Base-by-base conservation (phyloP, 2,113 vertebrate species). In the Bombycilla garrulus region DNA sequence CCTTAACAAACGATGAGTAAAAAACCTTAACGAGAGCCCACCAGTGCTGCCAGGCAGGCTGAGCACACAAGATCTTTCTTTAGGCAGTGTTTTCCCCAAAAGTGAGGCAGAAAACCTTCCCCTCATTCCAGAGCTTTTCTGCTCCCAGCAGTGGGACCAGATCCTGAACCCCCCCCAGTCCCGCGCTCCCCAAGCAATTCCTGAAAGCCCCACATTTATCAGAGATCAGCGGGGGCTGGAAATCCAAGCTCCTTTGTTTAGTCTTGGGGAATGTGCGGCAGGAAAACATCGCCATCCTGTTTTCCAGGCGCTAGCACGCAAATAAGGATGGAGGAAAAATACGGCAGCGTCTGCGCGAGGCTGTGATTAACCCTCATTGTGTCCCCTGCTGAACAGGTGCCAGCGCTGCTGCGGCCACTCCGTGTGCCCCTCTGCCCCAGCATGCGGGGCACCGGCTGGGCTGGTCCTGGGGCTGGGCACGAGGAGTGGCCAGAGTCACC, bases 261-360 rank as follows among this genome's bases (percentile, higher is more conserved):
- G 97, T 97, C 95, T 97, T 42, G 1, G 69, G 51, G 86, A 96
- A 96, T 94, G 85, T 0, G 47, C 9, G 17, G 93, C 96, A 94
- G 95, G 96, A 97, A 97, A 95, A 94, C 89, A 58, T 92, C 12
- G n/a, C 93, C 96, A 97, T 97, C 95, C 95, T 97, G 96, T 97
- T 97, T 97, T 97, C 72, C 88, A 97, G 85, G 87, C 71, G 0
- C 85, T 79, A 86, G 91, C 93, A 94, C 95, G 77, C 96, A 96
- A 94, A 95, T 90, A 95, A 91, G 94, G 92, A 86, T 15, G 91
- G 76, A 92, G 91, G 93, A 88, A 97, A 97, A 96, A 92, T 10
- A 84, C 76, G 9, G 79, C 86, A 31, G 94, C 16, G 86, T 61
- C 77, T 81, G 69, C 73, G 93, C 81, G 51, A 45, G 76, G 38